phyloP scores from a whole-genome alignment of 53 echinoderm and acorn worm genomes.

The Temnopleurus reevesii region DNA sequence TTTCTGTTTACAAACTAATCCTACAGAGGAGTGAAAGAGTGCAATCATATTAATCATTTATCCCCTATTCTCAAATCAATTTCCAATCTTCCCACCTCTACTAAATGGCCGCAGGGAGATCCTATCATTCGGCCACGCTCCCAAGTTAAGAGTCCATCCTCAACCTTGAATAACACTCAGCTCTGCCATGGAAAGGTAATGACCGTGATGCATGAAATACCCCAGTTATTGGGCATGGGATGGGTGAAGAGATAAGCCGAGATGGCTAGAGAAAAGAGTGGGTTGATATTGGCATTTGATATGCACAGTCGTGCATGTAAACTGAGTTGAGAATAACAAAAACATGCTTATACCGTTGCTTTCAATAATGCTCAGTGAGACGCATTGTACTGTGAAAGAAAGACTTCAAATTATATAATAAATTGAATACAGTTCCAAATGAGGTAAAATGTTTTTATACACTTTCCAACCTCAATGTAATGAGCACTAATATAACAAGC shows the following conservation, averaged over 20 bases:
- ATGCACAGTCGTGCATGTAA: constrained; percentile 12
- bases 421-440: not conserved
- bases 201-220: constrained; percentile 26
- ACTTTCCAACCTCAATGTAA: too few relatives aligned
- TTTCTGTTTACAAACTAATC: too few relatives aligned
- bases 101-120: constrained; percentile 7
- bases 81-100: not conserved
- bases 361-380: constrained; percentile 15
- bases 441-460: too few relatives aligned
- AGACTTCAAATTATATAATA: too few relatives aligned
- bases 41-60: constrained; percentile 18
- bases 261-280: not conserved
- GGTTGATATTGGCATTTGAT: too few relatives aligned
- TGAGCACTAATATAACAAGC: too few relatives aligned
- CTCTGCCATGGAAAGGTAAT: constrained; percentile 16
- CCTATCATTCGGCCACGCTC: not conserved
- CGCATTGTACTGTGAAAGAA: not conserved
- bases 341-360: not conserved
- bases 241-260: not conserved
- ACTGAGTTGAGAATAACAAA: not conserved
- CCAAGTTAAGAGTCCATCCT: not conserved
- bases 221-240: not conserved
- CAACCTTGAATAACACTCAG: constrained; percentile 27
- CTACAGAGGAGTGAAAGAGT: not conserved
- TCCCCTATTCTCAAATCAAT: constrained; percentile 5